These are phyloP conservation scores for Pandemis heparana DNA, from an alignment of 2,888 invertebrate species.

Conservation along the genomic window DNA sequence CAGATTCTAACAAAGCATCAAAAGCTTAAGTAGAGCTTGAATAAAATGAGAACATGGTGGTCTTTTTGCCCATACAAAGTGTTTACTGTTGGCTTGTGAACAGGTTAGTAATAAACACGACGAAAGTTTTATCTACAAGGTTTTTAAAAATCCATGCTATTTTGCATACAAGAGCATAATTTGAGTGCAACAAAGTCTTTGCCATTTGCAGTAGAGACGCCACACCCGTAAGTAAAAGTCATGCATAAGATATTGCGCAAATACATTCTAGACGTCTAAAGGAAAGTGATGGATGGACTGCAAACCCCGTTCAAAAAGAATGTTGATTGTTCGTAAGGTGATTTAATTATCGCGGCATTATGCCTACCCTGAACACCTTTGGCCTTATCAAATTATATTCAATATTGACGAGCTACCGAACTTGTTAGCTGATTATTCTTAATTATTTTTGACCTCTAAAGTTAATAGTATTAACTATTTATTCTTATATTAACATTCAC, in stretches of 20 bases:
- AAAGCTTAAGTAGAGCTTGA: constrained; percentile 19
- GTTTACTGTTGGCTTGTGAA: background rate
- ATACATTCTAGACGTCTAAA: constrained; percentile 31
- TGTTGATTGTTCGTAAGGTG: background rate
- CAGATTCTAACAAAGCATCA: constrained; percentile 12
- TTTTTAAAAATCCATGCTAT: background rate
- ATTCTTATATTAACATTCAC: constrained; percentile 37
- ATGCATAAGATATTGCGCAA: constrained; percentile 34
- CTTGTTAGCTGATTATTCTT: constrained; percentile 24
- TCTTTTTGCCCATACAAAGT: background rate
- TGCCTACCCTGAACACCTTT: background rate
- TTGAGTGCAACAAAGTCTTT: constrained; percentile 10
- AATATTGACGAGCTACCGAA: constrained; percentile 25
- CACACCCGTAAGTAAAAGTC: constrained; percentile 22
- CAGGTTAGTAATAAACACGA: background rate
- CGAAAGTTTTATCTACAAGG: background rate
- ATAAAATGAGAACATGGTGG: background rate
- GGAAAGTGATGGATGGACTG: constrained; percentile 36
- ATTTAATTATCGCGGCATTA: background rate
- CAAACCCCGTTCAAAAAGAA: constrained; percentile 3
- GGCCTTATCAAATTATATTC: constrained; percentile 1
- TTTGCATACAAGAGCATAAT: background rate
- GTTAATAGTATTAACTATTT: constrained; percentile 23
- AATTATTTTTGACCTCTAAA: constrained; percentile 33
- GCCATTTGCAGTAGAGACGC: constrained; percentile 11